These are phyloP conservation scores for Hyperoplus immaculatus DNA, from an alignment of 2,797 vertebrate species.

Conservation along the genomic window DNA sequence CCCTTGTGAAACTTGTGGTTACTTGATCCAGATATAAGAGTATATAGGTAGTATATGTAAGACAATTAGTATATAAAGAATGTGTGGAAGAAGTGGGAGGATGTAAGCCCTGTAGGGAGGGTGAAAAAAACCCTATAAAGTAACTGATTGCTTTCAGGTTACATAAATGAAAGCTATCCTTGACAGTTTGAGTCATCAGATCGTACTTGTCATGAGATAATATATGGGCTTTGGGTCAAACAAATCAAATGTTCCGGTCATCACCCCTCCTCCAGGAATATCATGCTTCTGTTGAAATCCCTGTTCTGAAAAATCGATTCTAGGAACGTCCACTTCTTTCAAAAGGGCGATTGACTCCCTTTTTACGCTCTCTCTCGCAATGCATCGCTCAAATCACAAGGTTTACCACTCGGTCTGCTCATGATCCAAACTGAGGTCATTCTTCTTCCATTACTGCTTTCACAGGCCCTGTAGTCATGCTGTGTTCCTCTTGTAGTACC, in stretches of 20 bases:
- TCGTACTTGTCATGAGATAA: slow-evolving; percentile 18
- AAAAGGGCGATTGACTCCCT: slow-evolving; percentile 3
- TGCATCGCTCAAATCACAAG: slow-evolving; percentile 42
- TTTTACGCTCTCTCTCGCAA: slow-evolving; percentile 2
- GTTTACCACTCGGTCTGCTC: slow-evolving; percentile 29
- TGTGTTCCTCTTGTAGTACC: slow-evolving; percentile 24
- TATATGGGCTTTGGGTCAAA: slow-evolving; percentile 11
- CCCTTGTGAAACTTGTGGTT: slow-evolving; percentile 16
- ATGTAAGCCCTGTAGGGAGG: neutral
- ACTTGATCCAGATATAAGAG: slow-evolving; percentile 13
- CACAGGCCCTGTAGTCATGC: slow-evolving; percentile 20
- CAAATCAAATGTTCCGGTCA: slow-evolving; percentile 18
- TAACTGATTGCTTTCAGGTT: slow-evolving; percentile 16
- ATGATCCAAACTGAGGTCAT: slow-evolving; percentile 24
- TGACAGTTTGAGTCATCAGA: slow-evolving; percentile 15
- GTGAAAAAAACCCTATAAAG: slow-evolving; percentile 7
- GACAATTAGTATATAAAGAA: neutral
- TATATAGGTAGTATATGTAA: neutral
- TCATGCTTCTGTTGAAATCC: slow-evolving; percentile 23
- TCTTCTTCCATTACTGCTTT: slow-evolving; percentile 2
- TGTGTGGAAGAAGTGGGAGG: slow-evolving; percentile 15
- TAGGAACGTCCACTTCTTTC: neutral
- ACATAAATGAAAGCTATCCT: slow-evolving; percentile 2
- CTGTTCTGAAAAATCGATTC: slow-evolving; percentile 31
- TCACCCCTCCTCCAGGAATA: slow-evolving; percentile 6